Evolutionary conservation across 2,113 vertebrate genomes (phyloP).

Genomic region (Pelecanoides urinatrix): DNA sequence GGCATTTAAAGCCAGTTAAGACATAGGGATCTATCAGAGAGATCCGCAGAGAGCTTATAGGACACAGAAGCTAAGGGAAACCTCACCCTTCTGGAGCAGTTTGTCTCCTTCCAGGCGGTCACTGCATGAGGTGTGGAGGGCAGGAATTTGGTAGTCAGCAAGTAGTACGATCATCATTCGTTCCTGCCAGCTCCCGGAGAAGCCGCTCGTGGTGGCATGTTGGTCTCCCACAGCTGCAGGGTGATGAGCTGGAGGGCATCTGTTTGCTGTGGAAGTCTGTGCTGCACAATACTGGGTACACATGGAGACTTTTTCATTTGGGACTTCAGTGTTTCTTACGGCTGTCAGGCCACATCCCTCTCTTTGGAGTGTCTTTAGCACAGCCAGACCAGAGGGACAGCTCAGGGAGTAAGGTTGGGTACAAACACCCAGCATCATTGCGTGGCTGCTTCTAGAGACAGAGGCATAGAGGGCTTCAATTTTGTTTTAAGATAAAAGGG

Average conservation of each 20-base stretch:
- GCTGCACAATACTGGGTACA: background rate
- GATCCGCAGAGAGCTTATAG: background rate
- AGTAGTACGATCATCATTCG: background rate
- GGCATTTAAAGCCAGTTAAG: background rate
- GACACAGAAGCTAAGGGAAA: background rate
- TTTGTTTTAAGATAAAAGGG: background rate
- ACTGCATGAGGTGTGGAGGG: background rate
- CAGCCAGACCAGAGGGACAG: background rate
- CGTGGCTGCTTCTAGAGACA: background rate
- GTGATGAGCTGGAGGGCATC: background rate
- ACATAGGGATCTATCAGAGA: background rate
- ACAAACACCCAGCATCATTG: background rate
- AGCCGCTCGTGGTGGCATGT: accelerated
- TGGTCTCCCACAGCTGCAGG: background rate
- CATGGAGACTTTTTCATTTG: background rate
- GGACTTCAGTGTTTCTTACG: background rate
- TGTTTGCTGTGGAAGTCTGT: background rate
- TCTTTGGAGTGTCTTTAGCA: background rate
- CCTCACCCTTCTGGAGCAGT: background rate
- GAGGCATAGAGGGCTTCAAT: background rate
- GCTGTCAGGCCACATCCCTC: background rate
- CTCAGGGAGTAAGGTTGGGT: background rate
- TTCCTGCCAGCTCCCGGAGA: background rate
- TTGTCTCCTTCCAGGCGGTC: background rate
- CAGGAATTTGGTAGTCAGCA: background rate